These are phyloP conservation scores for Drosophila putrida DNA, from an alignment of 2,888 invertebrate species.

Conservation along the genomic window DNA sequence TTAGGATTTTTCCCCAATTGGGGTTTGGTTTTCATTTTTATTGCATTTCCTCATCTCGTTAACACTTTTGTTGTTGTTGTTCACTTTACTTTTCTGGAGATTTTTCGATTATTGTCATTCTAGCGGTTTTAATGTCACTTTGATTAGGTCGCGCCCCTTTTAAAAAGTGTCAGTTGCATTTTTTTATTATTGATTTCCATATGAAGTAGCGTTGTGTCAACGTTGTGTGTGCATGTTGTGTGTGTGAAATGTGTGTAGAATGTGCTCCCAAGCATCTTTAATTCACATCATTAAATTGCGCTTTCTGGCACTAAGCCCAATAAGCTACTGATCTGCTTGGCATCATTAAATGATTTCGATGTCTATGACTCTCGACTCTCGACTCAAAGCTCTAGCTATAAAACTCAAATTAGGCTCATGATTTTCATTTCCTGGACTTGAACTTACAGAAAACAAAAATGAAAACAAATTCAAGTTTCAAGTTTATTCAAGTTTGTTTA, in stretches of 20 bases:
- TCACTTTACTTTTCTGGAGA: background rate
- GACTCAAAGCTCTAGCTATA: conserved; percentile 23
- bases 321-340: conserved; percentile 42
- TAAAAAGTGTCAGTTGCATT: conserved; percentile 47
- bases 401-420: conserved; percentile 30
- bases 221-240: conserved; percentile 5
- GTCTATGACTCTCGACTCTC: conserved; percentile 14
- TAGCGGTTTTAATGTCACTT: conserved; percentile 66
- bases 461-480: conserved; percentile 5
- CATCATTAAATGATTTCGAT: conserved; percentile 39
- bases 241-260: conserved; percentile 56
- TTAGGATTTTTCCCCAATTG: background rate
- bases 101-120: conserved; percentile 50
- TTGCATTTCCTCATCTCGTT: conserved; percentile 58
- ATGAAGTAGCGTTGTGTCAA: conserved; percentile 1
- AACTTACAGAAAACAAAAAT: background rate
- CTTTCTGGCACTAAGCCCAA: conserved; percentile 31
- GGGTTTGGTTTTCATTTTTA: conserved; percentile 39
- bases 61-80: conserved; percentile 39
- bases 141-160: conserved; percentile 64
- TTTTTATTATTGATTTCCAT: conserved; percentile 46
- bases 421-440: conserved; percentile 50
- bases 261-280: conserved; percentile 61
- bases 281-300: conserved; percentile 47
- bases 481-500: background rate